Conservation (phyloP, 2,888 invertebrate species). For the Ptychoptera albimana region DNA sequence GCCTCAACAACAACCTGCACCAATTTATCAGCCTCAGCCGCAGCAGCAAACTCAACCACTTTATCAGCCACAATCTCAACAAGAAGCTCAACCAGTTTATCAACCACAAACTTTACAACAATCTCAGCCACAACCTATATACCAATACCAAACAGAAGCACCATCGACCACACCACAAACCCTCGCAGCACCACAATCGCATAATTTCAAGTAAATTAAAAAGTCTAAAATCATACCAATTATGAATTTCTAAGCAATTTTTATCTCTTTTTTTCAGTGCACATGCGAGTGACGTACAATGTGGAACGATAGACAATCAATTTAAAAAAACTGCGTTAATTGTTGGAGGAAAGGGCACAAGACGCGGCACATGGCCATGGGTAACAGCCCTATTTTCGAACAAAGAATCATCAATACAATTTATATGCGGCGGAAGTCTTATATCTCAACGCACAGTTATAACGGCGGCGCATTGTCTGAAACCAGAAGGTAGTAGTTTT, state of each 20-base stretch:
- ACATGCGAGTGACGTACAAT: too few species aligned
- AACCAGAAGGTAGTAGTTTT: slow-evolving; percentile 15
- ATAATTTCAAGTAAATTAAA: too few species aligned
- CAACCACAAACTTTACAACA: neutral
- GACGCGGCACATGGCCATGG: slow-evolving; percentile 50
- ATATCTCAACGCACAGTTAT: slow-evolving; percentile 14
- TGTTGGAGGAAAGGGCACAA: slow-evolving; percentile 17
- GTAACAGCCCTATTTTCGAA: slow-evolving; percentile 44
- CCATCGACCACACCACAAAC: too few species aligned
- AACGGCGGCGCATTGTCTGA: too few species aligned
- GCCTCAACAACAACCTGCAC: neutral
- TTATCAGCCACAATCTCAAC: slow-evolving; percentile 2
- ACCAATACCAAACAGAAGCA: too few species aligned
- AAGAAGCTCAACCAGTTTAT: too few species aligned
- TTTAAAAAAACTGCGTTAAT: too few species aligned
- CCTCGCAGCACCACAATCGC: too few species aligned
- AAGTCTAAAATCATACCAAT: too few species aligned
- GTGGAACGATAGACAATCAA: too few species aligned
- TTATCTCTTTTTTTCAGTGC: too few species aligned
- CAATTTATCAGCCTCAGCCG: slow-evolving; percentile 2
- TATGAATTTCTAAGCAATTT: too few species aligned
- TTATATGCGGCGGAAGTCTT: slow-evolving; percentile 26
- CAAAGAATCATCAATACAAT: slow-evolving; percentile 30
- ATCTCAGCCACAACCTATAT: neutral
- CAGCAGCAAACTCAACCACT: neutral